These are phyloP conservation scores for Monoplex corrugatus DNA, from an alignment of 2,888 invertebrate species.

Conservation along the genomic window DNA sequence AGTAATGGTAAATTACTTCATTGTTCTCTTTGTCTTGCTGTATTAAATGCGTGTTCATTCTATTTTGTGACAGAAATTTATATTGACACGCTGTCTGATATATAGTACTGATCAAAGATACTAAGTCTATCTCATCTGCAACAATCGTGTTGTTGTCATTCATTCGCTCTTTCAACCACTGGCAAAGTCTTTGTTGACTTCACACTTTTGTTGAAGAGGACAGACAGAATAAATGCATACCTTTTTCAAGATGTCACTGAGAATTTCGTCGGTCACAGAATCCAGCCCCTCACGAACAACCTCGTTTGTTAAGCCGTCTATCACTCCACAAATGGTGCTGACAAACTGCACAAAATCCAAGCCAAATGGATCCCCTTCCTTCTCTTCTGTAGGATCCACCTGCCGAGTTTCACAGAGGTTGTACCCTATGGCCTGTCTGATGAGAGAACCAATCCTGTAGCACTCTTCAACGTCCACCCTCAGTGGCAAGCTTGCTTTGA, in stretches of 20 bases:
- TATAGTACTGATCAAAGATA: too few relatives aligned
- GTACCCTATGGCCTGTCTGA: constrained; percentile 54
- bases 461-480: constrained; percentile 72
- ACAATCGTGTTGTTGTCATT: too few relatives aligned
- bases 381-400: constrained; percentile 39
- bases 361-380: constrained; percentile 36
- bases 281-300: constrained; percentile 56
- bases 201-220: too few relatives aligned
- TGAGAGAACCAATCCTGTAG: constrained; percentile 57
- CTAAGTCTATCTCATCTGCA: too few relatives aligned
- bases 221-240: too few relatives aligned
- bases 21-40: too few relatives aligned
- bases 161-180: too few relatives aligned
- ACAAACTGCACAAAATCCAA: constrained; percentile 59
- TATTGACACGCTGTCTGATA: too few relatives aligned
- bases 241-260: constrained; percentile 65
- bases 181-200: too few relatives aligned
- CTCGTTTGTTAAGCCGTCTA: constrained; percentile 43
- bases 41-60: too few relatives aligned
- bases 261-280: constrained; percentile 58
- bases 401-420: constrained; percentile 47
- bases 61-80: too few relatives aligned
- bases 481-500: constrained; percentile 59
- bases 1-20: too few relatives aligned
- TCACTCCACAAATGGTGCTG: constrained; percentile 30